Base-by-base conservation (phyloP, 2,888 invertebrate genomes). In the Piscicola geometra region DNA sequence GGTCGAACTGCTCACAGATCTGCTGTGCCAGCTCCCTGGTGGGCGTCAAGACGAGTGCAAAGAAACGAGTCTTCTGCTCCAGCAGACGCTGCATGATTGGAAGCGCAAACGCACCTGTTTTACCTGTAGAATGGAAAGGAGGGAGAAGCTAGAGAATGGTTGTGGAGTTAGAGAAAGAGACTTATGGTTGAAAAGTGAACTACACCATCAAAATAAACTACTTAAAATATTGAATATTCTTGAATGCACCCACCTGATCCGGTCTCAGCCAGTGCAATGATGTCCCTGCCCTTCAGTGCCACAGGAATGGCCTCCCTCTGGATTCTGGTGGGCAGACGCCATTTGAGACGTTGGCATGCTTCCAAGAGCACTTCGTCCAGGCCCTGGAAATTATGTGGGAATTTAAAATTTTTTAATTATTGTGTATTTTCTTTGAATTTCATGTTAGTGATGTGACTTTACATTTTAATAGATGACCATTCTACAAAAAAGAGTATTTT, bases 21-120 rank as follows among this genome's bases (percentile, higher is more conserved):
- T 99, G 99, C 85, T 95, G 95, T 1, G 99, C 99, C 82, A 99
- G 87, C 86, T 99, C 99, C 86, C 99, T 89, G 0, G 99, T 99
- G 0, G 99, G 99, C 25, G 99, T 98, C 72, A 99, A 86, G 79
- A 99, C 88, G 0, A 80, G 66, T 25, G 79, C 79, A 75, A 76
- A 78, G 32, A 96, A 91, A 84, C 96, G 88, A 84, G 97, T 97
- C 0, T 97, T 97, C 18, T 75, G 64, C 50, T 76, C 70, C 1
- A 78, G 67, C 33, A 85, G 80, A 30, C 82, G 83, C n/a, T 73
- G 73, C n/a, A 73, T 18, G 28, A 73, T 73, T 21, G 73, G 73
- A n/a, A 73, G 35, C n/a, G 73, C 73, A 73, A 73, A 73, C 5
- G 73, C 73, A 2, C 73, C 73, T n/a, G 73, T 73, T 30, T 73